phyloP scores from a whole-genome alignment of 2,888 invertebrate genomes.

The Dione juno region DNA sequence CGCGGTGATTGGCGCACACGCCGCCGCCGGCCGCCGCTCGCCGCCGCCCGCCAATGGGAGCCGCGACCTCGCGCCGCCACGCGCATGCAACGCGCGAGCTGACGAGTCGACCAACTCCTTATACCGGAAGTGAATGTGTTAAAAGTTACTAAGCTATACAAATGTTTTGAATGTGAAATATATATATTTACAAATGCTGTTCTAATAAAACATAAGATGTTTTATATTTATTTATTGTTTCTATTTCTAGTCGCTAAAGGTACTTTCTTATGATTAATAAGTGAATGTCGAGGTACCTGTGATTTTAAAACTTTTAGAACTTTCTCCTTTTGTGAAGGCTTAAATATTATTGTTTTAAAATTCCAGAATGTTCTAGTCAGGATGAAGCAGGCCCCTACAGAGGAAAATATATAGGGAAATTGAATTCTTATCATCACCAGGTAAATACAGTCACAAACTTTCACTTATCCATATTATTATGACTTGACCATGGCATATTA shows the following conservation, averaged over 20 bases:
- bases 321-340: conserved; percentile 57
- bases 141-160: conserved; percentile 47
- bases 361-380: conserved; percentile 73
- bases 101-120: conserved; percentile 57
- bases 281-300: not conserved
- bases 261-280: conserved; percentile 43
- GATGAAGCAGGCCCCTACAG: conserved; percentile 89
- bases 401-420: conserved; percentile 91
- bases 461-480: conserved; percentile 36
- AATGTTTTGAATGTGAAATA: conserved; percentile 55
- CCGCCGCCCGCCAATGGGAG: not conserved
- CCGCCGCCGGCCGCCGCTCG: not conserved
- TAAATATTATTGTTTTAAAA: conserved; percentile 30
- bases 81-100: conserved; percentile 30
- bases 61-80: not conserved
- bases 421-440: conserved; percentile 95
- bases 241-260: conserved; percentile 60
- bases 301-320: conserved; percentile 48
- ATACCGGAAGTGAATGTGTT: conserved; percentile 51
- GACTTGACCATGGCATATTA: conserved; percentile 40
- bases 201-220: conserved; percentile 58
- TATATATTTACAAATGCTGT: conserved; percentile 52
- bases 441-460: conserved; percentile 54
- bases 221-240: conserved; percentile 58
- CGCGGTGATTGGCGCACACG: conserved; percentile 53